Base-by-base conservation (phyloP, 2,113 vertebrate species). In the Eulacestoma nigropectus region DNA sequence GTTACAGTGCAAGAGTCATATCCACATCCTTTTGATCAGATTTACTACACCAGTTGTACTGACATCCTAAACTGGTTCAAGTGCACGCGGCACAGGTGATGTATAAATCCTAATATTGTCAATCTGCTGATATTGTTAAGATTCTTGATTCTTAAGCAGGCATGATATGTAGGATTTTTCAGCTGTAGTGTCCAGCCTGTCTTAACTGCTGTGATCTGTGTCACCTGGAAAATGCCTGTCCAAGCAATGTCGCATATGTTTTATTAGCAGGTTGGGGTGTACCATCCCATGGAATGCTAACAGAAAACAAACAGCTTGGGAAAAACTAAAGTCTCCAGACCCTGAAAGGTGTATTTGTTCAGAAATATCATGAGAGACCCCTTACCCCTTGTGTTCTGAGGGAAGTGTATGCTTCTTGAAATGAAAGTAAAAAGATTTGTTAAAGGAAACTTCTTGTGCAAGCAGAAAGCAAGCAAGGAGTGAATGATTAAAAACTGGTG, bases 31-130 rank as follows among this genome's bases (percentile, higher is more conserved):
- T 99, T 98, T 93, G 99, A 99, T 95, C 99, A 99, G 97, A 96
- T 99, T 91, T 99, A 99, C 95, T 99, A 99, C 97, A 99, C 99
- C 78, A 99, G 99, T 97, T 99, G 99, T 97, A 98, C 98, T 5
- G 99, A 99, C 97, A 99, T 99, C 94, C 97, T 99, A 14, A 99
- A 99, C 97, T 99, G 99, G 99, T 99, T 99, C 97, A 99, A 99
- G 96, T 99, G 99, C 96, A 99, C 99, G 3, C 97, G 98, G 57
- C 99, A 99, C 98, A 99, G 99, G 99, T 99, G 92, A 98, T 94
- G 42, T 73, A 85, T 65, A 50, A 44, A 62, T 64, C 16, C 52
- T 29, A 55, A 4, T 46, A 21, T 22, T 95, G 68, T 37, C 50
- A 72, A n/a, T 75, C n/a, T 88, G 10, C 60, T 91, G 76, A 57